Conservation (phyloP, 2,797 vertebrate genomes). For the Chromis chromis region DNA sequence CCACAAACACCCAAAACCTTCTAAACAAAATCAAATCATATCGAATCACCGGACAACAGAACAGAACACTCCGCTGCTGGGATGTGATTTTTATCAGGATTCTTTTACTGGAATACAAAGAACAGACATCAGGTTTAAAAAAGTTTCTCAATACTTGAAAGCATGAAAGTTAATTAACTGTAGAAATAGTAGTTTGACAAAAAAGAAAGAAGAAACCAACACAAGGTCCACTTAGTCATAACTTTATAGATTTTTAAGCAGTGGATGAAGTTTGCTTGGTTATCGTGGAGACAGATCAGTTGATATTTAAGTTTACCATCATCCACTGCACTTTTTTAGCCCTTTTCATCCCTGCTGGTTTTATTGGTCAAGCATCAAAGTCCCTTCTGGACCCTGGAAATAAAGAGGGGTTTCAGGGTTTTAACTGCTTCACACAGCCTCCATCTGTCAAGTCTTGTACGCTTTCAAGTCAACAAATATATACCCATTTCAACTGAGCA, state of each 20-base stretch:
- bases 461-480: background rate
- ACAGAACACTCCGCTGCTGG: background rate
- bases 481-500: background rate
- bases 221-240: slow-evolving; percentile 12
- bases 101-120: slow-evolving; percentile 33
- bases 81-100: slow-evolving; percentile 9
- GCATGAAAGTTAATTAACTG: slow-evolving; percentile 14
- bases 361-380: background rate
- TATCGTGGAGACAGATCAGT: slow-evolving; percentile 19
- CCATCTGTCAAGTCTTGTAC: background rate
- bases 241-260: slow-evolving; percentile 8
- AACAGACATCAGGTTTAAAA: slow-evolving; percentile 36
- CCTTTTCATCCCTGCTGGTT: background rate
- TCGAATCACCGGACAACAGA: slow-evolving; percentile 42
- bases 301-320: background rate
- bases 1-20: background rate
- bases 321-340: slow-evolving; percentile 17
- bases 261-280: slow-evolving; percentile 15
- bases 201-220: slow-evolving; percentile 1
- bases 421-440: background rate
- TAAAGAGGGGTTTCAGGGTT: background rate
- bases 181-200: slow-evolving; percentile 31
- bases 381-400: background rate
- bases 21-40: slow-evolving; percentile 5
- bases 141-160: slow-evolving; percentile 18